A percentile compares a stretch with the other conserved stretches of the same genome.
phyloP scores from a whole-genome alignment of 1,140 invertebrate species.

The Agrypnia vestita region DNA sequence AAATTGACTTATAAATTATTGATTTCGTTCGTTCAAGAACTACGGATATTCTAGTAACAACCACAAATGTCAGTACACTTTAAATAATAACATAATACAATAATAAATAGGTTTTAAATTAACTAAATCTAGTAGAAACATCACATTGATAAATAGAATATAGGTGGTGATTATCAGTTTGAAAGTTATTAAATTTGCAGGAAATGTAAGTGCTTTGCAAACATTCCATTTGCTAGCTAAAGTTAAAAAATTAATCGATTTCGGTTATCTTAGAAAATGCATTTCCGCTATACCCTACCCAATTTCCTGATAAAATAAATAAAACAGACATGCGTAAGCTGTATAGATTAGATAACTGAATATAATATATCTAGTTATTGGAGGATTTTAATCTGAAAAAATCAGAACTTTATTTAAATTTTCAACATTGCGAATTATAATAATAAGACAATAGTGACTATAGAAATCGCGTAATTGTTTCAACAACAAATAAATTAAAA shows the following conservation, averaged over 20 bases:
- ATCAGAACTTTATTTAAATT: slow-evolving; percentile 35
- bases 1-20: too few species aligned
- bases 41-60: too few species aligned
- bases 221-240: slow-evolving; percentile 3
- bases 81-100: too few species aligned
- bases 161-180: too few species aligned
- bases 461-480: neutral
- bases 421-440: neutral
- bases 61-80: too few species aligned
- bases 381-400: too few species aligned
- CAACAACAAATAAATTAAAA: neutral
- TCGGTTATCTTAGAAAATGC: slow-evolving; percentile 11
- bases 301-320: too few species aligned
- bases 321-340: neutral
- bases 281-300: neutral
- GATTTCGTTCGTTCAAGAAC: too few species aligned
- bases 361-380: neutral
- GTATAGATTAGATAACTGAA: neutral
- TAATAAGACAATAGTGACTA: neutral
- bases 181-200: too few species aligned
- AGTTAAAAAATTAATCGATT: slow-evolving; percentile 7
- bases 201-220: neutral
- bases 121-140: too few species aligned
- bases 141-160: too few species aligned
- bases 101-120: too few species aligned